Percentiles rank a stretch among this genome's conserved stretches.
Evolutionary conservation across 2,888 invertebrate species (phyloP).

Genomic region (Polydrusus tereticollis): DNA sequence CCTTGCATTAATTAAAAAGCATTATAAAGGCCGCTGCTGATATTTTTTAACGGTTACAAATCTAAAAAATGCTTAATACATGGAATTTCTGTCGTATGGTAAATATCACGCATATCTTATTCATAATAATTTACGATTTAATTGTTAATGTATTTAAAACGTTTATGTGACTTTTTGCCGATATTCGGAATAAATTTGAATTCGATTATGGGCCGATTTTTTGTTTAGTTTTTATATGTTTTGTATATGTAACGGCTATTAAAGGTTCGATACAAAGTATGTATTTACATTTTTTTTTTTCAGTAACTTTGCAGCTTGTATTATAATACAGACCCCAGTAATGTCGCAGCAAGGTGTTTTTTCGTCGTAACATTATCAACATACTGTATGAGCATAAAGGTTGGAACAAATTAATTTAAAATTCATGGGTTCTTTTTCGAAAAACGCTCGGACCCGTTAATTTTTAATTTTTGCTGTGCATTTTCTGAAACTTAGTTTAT

Average conservation of each 20-base stretch:
- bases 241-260: neutral
- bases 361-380: too few species aligned
- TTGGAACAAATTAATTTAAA: too few species aligned
- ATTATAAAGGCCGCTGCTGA: neutral
- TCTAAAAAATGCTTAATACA: slow-evolving; percentile 3
- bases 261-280: neutral
- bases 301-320: too few species aligned
- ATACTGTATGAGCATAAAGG: too few species aligned
- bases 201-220: slow-evolving; percentile 6
- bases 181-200: slow-evolving; percentile 15
- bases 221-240: slow-evolving; percentile 1
- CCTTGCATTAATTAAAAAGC: neutral
- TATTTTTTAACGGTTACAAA: neutral
- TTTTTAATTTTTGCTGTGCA: too few species aligned
- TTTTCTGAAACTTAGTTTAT: too few species aligned
- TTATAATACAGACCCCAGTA: too few species aligned
- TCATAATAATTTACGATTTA: slow-evolving; percentile 16
- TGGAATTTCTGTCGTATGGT: slow-evolving; percentile 11
- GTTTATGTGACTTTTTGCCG: slow-evolving; percentile 17
- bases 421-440: too few species aligned
- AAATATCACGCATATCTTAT: slow-evolving; percentile 18
- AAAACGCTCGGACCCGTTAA: too few species aligned
- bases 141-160: slow-evolving; percentile 23
- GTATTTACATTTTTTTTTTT: neutral
- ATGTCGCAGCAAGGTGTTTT: too few species aligned